Conservation (phyloP, 2,113 vertebrate genomes). For the Passer domesticus region DNA sequence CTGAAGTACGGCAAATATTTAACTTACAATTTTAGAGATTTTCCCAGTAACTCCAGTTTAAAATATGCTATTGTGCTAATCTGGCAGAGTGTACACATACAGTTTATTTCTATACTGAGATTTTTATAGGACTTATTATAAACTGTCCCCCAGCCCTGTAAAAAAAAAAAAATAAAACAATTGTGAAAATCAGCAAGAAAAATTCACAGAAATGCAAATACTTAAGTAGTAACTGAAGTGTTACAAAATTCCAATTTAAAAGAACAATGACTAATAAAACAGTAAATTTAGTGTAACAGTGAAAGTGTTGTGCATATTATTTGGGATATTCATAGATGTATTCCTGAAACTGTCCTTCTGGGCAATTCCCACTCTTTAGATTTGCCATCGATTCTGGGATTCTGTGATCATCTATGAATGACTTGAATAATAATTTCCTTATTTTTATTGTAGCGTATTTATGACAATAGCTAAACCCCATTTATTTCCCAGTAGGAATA, state of each 20-base stretch:
- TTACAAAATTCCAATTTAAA: not conserved
- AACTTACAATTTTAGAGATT: not conserved
- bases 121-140: not conserved
- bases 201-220: not conserved
- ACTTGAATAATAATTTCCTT: not conserved
- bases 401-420: not conserved
- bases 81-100: not conserved
- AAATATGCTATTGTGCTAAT: not conserved
- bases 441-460: constrained; percentile 23
- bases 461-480: not conserved
- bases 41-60: not conserved
- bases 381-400: not conserved
- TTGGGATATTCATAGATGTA: not conserved
- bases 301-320: not conserved
- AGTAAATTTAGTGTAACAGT: not conserved
- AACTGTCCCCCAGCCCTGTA: fast-evolving
- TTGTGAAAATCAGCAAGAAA: not conserved
- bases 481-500: constrained; percentile 9
- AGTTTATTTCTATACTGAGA: not conserved
- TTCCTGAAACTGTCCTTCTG: not conserved
- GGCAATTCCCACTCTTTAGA: not conserved
- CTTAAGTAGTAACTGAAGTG: not conserved
- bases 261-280: not conserved
- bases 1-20: not conserved
- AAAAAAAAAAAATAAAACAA: not conserved